Conservation (phyloP, 2,113 vertebrate genomes). For the Chinchilla lanigera region DNA sequence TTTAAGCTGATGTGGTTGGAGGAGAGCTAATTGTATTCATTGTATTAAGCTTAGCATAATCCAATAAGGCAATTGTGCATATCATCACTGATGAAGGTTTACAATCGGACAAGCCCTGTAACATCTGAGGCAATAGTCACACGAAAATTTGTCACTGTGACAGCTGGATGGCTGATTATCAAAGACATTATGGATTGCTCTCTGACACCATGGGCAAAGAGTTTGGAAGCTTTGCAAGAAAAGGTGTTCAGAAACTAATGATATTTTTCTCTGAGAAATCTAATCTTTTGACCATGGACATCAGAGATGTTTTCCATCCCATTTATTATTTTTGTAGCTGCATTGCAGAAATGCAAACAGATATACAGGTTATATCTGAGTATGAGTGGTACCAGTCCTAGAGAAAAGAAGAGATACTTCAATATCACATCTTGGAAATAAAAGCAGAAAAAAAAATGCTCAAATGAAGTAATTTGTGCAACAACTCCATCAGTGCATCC, state of each 20-base stretch:
- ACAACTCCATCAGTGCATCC: background rate
- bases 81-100: background rate
- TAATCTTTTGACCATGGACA: slow-evolving; percentile 8
- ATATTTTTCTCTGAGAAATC: slow-evolving; percentile 10
- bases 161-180: background rate
- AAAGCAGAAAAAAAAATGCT: background rate
- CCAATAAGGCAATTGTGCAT: background rate
- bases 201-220: background rate
- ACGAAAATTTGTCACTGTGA: background rate
- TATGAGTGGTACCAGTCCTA: background rate
- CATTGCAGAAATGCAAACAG: background rate
- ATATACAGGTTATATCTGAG: background rate
- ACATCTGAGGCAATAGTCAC: background rate
- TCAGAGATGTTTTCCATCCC: slow-evolving; percentile 15
- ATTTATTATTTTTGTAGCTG: slow-evolving; percentile 19
- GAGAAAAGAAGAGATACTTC: background rate
- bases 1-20: background rate
- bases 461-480: background rate
- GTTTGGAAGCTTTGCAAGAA: background rate
- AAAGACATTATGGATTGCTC: background rate
- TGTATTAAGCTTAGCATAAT: background rate
- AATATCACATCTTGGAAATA: background rate
- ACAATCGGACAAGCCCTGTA: background rate
- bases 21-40: background rate
- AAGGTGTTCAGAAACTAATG: background rate